phyloP scores from a whole-genome alignment of 2,888 invertebrate genomes.

The Orchesellides sinensis region DNA sequence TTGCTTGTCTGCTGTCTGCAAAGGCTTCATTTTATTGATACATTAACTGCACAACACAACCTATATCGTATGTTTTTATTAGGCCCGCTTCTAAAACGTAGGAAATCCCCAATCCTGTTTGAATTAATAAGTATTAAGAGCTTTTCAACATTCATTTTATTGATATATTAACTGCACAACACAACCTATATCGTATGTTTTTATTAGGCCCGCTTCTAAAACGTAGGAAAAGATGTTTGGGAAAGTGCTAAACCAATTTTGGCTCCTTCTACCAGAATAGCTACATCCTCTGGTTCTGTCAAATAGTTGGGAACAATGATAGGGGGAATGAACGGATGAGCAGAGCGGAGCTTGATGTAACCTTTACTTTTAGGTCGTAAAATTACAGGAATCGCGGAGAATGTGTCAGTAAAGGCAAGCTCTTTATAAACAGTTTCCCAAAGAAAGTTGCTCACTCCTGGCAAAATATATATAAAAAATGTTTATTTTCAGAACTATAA shows the following conservation, averaged over 20 bases:
- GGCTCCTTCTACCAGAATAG: conserved; percentile 61
- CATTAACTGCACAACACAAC: no score
- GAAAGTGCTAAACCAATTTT: conserved; percentile 63
- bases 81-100: conserved; percentile 78
- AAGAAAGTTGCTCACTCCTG: conserved; percentile 80
- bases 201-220: neutral
- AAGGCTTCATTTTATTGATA: no score
- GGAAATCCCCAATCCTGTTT: conserved; percentile 82
- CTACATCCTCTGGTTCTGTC: conserved; percentile 55
- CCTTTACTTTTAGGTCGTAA: conserved; percentile 66
- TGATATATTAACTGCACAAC: no score
- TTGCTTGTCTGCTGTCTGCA: neutral
- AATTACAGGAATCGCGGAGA: conserved; percentile 69
- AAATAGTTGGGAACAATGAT: conserved; percentile 70
- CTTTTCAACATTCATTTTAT: conserved; percentile 69
- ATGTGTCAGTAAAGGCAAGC: conserved; percentile 65
- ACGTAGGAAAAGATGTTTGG: conserved; percentile 83
- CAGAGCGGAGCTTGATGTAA: conserved; percentile 60
- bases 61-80: no score
- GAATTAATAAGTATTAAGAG: conserved; percentile 61
- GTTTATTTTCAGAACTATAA: neutral
- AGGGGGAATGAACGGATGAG: conserved; percentile 64
- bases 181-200: no score
- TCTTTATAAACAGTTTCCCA: conserved; percentile 72
- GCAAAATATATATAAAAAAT: neutral